Conservation (phyloP, 92 coral and sea anemone species). For the Porites lobata region DNA sequence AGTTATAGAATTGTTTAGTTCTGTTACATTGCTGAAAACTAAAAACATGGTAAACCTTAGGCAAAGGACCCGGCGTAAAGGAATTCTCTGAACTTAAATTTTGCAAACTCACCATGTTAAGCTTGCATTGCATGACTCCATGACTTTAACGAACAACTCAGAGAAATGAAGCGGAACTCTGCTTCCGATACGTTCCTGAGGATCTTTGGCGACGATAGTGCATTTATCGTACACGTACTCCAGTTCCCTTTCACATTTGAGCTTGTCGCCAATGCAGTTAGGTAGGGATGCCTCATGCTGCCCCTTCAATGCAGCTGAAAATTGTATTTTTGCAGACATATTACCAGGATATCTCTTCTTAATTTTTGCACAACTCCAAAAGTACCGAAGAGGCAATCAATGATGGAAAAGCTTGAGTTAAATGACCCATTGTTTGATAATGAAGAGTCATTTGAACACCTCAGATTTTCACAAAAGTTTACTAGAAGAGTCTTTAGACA, state of each 20-base stretch:
- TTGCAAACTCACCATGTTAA: slow-evolving; percentile 7
- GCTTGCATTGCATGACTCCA: slow-evolving; percentile 1
- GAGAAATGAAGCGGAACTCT: slow-evolving; percentile 13
- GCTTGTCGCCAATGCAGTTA: slow-evolving; percentile 36
- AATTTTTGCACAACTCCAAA: slow-evolving; percentile 10
- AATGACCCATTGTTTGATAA: slow-evolving; percentile 24
- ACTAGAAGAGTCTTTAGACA: neutral
- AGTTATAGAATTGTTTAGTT: neutral
- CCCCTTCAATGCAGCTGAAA: slow-evolving; percentile 25
- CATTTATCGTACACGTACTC: slow-evolving; percentile 26
- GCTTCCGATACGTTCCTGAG: slow-evolving; percentile 2
- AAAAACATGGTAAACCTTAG: neutral
- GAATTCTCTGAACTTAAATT: neutral
- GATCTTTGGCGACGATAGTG: slow-evolving; percentile 15
- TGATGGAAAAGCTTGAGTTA: slow-evolving; percentile 16
- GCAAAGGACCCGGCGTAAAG: neutral
- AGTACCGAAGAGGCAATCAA: slow-evolving; percentile 19
- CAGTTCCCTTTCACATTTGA: slow-evolving; percentile 26
- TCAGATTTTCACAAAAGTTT: slow-evolving; percentile 8
- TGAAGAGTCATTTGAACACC: slow-evolving; percentile 20
- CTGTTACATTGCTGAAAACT: neutral
- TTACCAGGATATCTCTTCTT: slow-evolving; percentile 29
- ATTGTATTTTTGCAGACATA: slow-evolving; percentile 28
- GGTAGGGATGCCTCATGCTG: slow-evolving; percentile 26
- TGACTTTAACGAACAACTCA: slow-evolving; percentile 6